These are phyloP conservation scores for Ursus arctos DNA, from an alignment of 2,113 vertebrate genomes.

Conservation along the genomic window DNA sequence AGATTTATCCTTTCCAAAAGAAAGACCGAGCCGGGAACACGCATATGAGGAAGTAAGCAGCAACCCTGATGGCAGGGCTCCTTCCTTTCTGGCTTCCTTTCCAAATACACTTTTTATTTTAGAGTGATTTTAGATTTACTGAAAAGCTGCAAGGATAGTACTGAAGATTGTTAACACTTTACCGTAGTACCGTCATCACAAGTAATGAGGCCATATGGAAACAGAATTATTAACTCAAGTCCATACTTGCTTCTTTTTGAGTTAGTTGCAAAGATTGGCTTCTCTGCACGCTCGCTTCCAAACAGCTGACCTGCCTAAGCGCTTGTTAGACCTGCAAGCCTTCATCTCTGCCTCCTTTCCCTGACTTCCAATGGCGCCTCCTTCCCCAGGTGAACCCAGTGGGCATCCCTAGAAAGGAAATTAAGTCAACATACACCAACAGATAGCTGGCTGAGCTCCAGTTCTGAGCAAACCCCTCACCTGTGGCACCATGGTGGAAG, in stretches of 20 bases:
- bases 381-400: not conserved
- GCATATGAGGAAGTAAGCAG: slow-evolving; percentile 84
- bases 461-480: not conserved
- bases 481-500: not conserved
- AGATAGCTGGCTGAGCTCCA: not conserved
- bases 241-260: not conserved
- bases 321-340: not conserved
- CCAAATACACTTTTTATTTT: not conserved
- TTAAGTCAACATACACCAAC: not conserved
- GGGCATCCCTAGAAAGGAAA: not conserved
- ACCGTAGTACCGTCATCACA: not conserved
- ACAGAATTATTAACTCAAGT: not conserved
- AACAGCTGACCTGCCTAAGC: not conserved
- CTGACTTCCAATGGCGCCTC: not conserved
- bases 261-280: not conserved
- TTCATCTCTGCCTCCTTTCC: not conserved
- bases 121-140: not conserved
- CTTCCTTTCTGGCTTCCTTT: not conserved
- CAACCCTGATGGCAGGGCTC: too few species aligned
- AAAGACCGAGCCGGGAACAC: slow-evolving; percentile 87
- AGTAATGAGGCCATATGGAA: not conserved
- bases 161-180: not conserved
- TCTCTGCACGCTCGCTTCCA: not conserved
- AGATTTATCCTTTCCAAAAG: slow-evolving; percentile 88
- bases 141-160: not conserved